Base-by-base conservation (phyloP, 2,888 invertebrate genomes). In the Leptinotarsa tumamoca region DNA sequence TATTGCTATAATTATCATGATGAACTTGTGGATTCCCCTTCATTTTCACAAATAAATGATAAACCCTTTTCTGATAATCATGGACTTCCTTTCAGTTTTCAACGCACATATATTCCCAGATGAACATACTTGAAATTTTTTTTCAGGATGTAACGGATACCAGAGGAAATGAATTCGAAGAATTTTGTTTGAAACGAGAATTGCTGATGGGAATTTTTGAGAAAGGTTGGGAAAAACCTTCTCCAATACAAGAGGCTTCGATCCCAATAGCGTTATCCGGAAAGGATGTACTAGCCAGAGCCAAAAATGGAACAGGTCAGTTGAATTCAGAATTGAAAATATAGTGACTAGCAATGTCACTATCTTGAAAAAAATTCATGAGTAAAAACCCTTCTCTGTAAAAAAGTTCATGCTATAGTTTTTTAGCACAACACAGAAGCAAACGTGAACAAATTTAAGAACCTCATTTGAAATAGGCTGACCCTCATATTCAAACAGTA, bases 131-230 rank as follows among this genome's bases (percentile, higher is more conserved):
- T 23, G 33, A 23, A 21, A 2, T 52, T 23, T 52, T 72, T 74
- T 76, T 76, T 18, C 73, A 85, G 98, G 99, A 99, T 94, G 99
- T 99, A 84, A 99, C 99, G 83, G 97, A 98, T 90, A 98, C 98
- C 87, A 95, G 97, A 91, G 99, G 99, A 85, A 98, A 98, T 91
- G 98, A 99, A 90, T 99, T 99, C 91, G 99, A 99, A 91, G 99
- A 99, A 90, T 99, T 98, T 90, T 98, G 98, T 89, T 92, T 99
- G 83, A 97, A 97, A 90, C 92, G 99, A 84, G 97, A 98, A 90
- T 92, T 99, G 85, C 91, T 99, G 84, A 99, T 99, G 98, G 99
- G 99, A 82, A 99, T 99, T 87, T 99, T 99, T 89, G 99, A 99
- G 89, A 99, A 99, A 90, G 99, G 98, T 78, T 98, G 97, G 99